Evolutionary conservation across 2,888 invertebrate genomes (phyloP).

Genomic region (Trissolcus brochymenae): DNA sequence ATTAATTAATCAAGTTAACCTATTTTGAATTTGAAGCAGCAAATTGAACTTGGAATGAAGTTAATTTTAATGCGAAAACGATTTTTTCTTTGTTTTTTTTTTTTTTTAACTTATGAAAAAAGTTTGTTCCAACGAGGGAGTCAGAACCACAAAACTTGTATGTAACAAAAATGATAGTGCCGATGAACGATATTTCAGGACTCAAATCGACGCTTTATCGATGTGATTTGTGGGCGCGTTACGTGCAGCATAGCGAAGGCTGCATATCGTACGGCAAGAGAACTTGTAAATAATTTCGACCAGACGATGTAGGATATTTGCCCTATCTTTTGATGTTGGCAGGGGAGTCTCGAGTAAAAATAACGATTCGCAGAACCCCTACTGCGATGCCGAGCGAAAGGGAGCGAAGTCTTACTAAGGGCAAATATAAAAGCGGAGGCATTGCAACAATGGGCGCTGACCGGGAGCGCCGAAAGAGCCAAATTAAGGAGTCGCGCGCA

Average conservation of each 20-base stretch:
- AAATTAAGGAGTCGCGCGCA: slow-evolving; percentile 40
- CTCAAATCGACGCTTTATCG: slow-evolving; percentile 32
- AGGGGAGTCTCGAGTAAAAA: slow-evolving; percentile 60
- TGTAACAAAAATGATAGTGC: background rate
- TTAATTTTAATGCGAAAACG: too few species aligned
- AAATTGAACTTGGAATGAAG: too few species aligned
- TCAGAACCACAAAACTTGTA: background rate
- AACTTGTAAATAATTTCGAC: slow-evolving; percentile 67
- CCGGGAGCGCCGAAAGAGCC: slow-evolving; percentile 28
- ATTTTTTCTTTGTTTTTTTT: too few species aligned
- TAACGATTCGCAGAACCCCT: slow-evolving; percentile 61
- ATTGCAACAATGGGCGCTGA: slow-evolving; percentile 51
- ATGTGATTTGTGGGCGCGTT: slow-evolving; percentile 38
- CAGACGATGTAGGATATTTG: slow-evolving; percentile 59
- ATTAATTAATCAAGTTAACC: too few species aligned
- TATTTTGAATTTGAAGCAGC: too few species aligned
- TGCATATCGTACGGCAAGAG: slow-evolving; percentile 13
- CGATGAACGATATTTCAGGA: slow-evolving; percentile 3
- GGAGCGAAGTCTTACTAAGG: slow-evolving; percentile 56
- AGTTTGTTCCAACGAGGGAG: too few species aligned
- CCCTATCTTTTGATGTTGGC: slow-evolving; percentile 58
- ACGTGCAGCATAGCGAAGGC: slow-evolving; percentile 20
- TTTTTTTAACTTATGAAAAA: too few species aligned
- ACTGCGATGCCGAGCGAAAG: slow-evolving; percentile 50
- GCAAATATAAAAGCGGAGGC: slow-evolving; percentile 56